Base-by-base conservation (phyloP, 2,113 vertebrate species). In the Zosterops pallidus region DNA sequence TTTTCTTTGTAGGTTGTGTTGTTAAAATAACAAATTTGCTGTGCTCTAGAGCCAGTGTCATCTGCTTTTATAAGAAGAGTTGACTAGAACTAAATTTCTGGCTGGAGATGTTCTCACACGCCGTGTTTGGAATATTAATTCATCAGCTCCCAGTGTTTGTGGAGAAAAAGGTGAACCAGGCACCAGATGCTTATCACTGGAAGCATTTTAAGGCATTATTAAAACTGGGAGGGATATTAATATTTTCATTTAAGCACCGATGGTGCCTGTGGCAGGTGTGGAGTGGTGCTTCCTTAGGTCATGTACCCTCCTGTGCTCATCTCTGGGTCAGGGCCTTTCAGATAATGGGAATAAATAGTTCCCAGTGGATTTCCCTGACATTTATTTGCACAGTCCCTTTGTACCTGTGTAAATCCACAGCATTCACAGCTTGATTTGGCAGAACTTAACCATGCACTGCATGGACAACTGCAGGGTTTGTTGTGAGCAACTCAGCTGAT, bases 11-110 rank as follows among this genome's bases (percentile, higher is more conserved):
- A 72, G 78, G 49, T 82, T 89, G 37, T 75, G 55, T 69, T 92
- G 75, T 78, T 93, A 56, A 90, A 96, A 88, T 83, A 90, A 84
- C 41, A 69, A 52, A 67, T 67, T 86, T 55, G n/a, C 74, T 76
- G 83, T 78, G 76, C 88, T 92, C 55, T 52, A 37, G 71, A 88
- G 74, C 46, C 21, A 3, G 18, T 74, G 64, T 77, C 1, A 4
- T 53, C n/a, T 72, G 85, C 71, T 86, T 90, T 83, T 70, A 2
- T 57, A 59, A 47, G 37, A 74, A 80, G 28, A 64, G 64, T 70
- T 90, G 71, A 74, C 49, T 84, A 50, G 79, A 88, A 83, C 25
- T n/a, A 35, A 41, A 44, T 92, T 83, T 92, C 52, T 81, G 68
- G 9, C 79, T 70, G 52, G 77, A 67, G 64, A 37, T 83, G 64